phyloP scores from a whole-genome alignment of 2,113 vertebrate species.

The Brevimyrus niger region DNA sequence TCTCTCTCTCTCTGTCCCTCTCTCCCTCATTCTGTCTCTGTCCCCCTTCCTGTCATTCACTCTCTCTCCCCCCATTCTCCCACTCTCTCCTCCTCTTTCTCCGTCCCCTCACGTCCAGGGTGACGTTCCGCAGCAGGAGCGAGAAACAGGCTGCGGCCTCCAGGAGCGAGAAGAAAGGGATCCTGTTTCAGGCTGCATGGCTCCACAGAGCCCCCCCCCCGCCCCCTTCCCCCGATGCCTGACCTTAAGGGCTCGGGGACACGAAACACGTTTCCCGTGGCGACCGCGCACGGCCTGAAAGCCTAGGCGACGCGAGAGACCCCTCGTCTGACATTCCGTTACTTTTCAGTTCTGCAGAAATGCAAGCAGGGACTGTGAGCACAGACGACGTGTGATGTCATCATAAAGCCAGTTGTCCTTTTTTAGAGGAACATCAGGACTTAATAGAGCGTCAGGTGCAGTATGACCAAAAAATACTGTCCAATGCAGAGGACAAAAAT shows the following conservation, averaged over 20 bases:
- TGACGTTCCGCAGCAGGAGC: neutral
- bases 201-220: neutral
- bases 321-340: neutral
- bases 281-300: neutral
- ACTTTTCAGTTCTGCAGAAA: slow-evolving; percentile 9
- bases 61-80: too few species aligned
- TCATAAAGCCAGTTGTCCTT: neutral
- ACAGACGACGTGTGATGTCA: neutral
- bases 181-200: neutral
- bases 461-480: neutral
- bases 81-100: neutral
- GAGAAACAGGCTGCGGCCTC: neutral
- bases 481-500: too few species aligned
- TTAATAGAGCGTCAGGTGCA: neutral
- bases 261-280: neutral
- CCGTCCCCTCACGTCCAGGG: neutral
- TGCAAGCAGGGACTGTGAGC: neutral
- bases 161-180: neutral
- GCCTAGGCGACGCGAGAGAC: neutral
- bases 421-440: neutral
- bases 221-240: neutral
- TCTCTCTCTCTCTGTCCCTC: neutral
- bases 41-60: too few species aligned
- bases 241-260: neutral
- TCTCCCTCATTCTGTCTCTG: neutral